Percentiles rank a stretch among this genome's conserved stretches.
Conservation (phyloP, 2,888 invertebrate species). For the Lithophane socia region DNA sequence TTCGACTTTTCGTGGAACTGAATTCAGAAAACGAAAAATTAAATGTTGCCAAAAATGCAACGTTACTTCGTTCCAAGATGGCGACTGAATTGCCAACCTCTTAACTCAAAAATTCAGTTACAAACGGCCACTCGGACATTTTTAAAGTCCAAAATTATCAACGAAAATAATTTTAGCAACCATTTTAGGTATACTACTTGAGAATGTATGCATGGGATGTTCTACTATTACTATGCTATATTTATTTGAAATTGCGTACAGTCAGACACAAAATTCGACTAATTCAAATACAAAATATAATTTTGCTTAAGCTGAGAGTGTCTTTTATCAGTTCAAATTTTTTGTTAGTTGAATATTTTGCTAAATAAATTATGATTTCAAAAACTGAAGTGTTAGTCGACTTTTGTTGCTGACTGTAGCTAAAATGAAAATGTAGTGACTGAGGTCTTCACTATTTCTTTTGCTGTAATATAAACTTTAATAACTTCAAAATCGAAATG, state of each 20-base stretch:
- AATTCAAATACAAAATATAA: too few relatives aligned
- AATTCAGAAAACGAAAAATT: background rate
- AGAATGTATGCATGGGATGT: background rate
- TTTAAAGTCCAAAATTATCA: constrained; percentile 19
- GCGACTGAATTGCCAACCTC: constrained; percentile 9
- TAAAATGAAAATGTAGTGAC: too few relatives aligned
- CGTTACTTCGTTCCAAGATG: constrained; percentile 12
- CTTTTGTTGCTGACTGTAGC: too few relatives aligned
- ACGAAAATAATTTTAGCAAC: constrained; percentile 6
- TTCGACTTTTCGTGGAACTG: background rate
- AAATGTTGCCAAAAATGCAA: background rate
- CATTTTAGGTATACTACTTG: background rate
- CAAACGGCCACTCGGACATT: constrained; percentile 8
- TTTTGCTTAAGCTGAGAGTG: too few relatives aligned
- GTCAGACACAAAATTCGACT: too few relatives aligned
- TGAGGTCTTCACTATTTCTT: too few relatives aligned
- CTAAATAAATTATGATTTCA: too few relatives aligned
- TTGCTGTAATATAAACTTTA: background rate
- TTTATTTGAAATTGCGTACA: background rate
- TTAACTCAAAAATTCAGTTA: constrained; percentile 11
- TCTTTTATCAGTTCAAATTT: too few relatives aligned
- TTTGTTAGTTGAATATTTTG: too few relatives aligned
- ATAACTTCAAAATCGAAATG: background rate
- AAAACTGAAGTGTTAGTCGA: too few relatives aligned
- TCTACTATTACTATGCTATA: background rate